These are phyloP conservation scores for Drusus annulatus DNA, from an alignment of 1,140 invertebrate species.

Conservation along the genomic window DNA sequence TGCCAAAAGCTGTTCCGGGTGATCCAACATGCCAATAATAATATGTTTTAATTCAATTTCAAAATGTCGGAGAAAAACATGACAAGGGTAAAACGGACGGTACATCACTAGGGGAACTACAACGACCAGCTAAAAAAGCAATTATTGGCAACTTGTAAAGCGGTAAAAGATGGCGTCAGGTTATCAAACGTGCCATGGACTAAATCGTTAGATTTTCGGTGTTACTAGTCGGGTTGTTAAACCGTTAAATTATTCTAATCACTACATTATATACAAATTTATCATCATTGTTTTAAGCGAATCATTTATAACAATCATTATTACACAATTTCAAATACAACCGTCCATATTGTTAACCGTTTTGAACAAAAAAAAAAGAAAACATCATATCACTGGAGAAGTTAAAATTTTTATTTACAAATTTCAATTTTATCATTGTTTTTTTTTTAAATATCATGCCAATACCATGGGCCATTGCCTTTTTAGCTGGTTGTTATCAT, in stretches of 20 bases:
- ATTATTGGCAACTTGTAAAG: conserved; percentile 35
- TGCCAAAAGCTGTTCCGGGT: conserved; percentile 27
- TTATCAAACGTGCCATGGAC: conserved; percentile 21
- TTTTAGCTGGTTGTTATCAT: conserved; percentile 15
- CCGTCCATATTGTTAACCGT: no score
- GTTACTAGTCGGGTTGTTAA: neutral
- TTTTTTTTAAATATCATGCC: no score
- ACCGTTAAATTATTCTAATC: neutral
- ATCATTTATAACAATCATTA: no score
- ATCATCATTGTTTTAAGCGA: no score
- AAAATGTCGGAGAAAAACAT: conserved; percentile 16
- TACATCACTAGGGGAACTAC: conserved; percentile 25
- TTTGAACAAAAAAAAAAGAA: no score
- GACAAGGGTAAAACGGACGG: conserved; percentile 30
- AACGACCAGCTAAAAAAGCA: conserved; percentile 41
- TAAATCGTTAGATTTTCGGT: neutral
- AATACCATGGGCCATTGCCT: conserved; percentile 5
- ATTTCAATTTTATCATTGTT: no score
- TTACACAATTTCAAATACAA: no score
- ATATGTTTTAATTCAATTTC: neutral
- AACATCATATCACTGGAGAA: no score
- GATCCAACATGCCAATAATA: conserved; percentile 26
- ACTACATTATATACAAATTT: neutral
- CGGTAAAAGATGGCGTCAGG: conserved; percentile 19
- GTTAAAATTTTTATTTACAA: no score